Evolutionary conservation across 2,888 invertebrate species (phyloP).

Genomic region (Ceraclea dissimilis): DNA sequence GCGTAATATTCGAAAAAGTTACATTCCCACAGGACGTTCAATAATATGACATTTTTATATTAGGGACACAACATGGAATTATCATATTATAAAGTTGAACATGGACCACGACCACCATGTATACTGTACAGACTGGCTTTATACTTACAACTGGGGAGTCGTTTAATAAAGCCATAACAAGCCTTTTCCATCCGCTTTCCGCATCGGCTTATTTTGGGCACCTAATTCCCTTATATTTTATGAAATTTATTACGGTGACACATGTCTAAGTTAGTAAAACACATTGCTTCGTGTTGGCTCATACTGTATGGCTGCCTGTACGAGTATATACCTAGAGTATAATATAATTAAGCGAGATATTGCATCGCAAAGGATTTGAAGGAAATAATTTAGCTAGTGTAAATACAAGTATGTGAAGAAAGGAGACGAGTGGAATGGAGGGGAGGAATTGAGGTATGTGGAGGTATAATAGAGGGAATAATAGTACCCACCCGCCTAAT

Average conservation of each 20-base stretch:
- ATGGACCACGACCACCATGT: no score
- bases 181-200: conserved; percentile 14
- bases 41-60: no score
- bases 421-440: neutral
- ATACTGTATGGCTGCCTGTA: no score
- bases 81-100: no score
- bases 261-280: neutral
- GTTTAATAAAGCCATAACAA: conserved; percentile 10
- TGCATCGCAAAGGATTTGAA: neutral
- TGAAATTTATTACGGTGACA: conserved; percentile 1
- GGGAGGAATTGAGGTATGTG: neutral
- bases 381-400: neutral
- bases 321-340: neutral
- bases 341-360: neutral
- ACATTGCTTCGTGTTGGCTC: no score
- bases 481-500: neutral
- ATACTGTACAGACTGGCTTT: neutral
- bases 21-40: no score
- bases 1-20: no score
- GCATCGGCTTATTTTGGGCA: neutral
- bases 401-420: no score
- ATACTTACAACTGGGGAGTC: conserved; percentile 6
- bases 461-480: neutral
- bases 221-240: conserved; percentile 1
- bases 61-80: no score